Percentiles rank a stretch among this genome's conserved stretches.
Evolutionary conservation across 2,888 invertebrate genomes (phyloP).

Genomic region (Belgica antarctica): DNA sequence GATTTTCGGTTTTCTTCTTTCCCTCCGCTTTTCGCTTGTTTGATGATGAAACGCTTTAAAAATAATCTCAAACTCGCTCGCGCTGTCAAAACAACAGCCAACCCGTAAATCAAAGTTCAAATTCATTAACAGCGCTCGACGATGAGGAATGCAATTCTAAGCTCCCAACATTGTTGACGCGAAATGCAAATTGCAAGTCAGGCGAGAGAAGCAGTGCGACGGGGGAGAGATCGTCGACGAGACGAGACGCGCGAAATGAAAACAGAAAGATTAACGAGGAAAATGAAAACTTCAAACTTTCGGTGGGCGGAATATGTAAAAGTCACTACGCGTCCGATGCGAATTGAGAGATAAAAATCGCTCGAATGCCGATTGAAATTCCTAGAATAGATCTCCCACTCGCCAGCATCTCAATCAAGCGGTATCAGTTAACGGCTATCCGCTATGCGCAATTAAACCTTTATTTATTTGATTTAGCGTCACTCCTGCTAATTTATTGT

Average conservation of each 20-base stretch:
- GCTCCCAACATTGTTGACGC: background rate
- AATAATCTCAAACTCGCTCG: background rate
- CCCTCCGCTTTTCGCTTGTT: background rate
- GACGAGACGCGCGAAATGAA: background rate
- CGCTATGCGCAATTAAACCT: background rate
- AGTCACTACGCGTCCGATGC: no score
- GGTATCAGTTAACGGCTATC: background rate
- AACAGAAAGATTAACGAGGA: background rate
- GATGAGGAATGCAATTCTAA: slow-evolving; percentile 21
- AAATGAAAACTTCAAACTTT: background rate
- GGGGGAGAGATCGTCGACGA: background rate
- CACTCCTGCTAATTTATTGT: slow-evolving; percentile 11
- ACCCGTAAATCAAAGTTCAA: slow-evolving; percentile 3
- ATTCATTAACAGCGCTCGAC: background rate
- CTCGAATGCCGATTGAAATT: background rate
- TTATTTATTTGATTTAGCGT: slow-evolving; percentile 15
- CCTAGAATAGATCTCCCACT: background rate
- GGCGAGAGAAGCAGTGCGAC: background rate
- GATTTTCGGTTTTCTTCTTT: background rate
- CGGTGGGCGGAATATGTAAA: background rate
- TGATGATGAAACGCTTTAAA: slow-evolving; percentile 1
- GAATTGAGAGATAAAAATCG: background rate
- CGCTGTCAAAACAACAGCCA: background rate
- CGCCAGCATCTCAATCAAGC: background rate
- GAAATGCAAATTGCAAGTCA: background rate